Base-by-base conservation (phyloP, 2,888 invertebrate genomes). In the Cotesia congregata region DNA sequence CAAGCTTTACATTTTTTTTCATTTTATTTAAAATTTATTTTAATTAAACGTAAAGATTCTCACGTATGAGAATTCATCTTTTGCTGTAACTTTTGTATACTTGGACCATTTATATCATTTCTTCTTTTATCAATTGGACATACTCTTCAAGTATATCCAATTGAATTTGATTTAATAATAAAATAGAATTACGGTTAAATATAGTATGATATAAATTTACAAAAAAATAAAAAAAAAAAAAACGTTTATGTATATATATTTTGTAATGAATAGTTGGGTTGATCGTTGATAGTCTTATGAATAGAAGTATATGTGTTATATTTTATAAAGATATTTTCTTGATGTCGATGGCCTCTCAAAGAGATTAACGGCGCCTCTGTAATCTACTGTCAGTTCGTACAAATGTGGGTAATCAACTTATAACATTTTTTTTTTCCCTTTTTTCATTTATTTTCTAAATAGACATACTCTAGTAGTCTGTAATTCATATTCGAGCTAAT, bases 311-410 rank as follows among this genome's bases (percentile, higher is more conserved):
- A 50, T 50, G 50, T 50, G 50, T 50, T 50, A 50, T 50, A 50
- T 72, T 64, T 17, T 64, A 41, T 15, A 65, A 17, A 61, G 17
- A 72, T 72, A 72, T 73, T 30, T 50, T 67, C 17, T 73, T 30
- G 60, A 61, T 74, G 74, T 74, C 68, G 74, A 68, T 74, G 68
- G 74, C 74, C 68, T 74, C 62, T 30, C 40, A 50, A 68, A 15
- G 17, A 74, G 68, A 68, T 68, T 61, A 68, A 60, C 41, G 50
- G 65, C 65, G 41, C 39, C 65, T 73, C 60, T 74, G 59, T 61
- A 62, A 68, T 74, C 68, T 38, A 39, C 20, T 50, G 72, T 9
- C 30, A 59, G 38, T 73, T 65, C 30, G 65, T 65, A 50, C 38
- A 73, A 67, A 73, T 30, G 65, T 65, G 38, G 38, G 50, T 60